phyloP scores from a whole-genome alignment of 2,888 invertebrate species.

The Calameuta pallipes region DNA sequence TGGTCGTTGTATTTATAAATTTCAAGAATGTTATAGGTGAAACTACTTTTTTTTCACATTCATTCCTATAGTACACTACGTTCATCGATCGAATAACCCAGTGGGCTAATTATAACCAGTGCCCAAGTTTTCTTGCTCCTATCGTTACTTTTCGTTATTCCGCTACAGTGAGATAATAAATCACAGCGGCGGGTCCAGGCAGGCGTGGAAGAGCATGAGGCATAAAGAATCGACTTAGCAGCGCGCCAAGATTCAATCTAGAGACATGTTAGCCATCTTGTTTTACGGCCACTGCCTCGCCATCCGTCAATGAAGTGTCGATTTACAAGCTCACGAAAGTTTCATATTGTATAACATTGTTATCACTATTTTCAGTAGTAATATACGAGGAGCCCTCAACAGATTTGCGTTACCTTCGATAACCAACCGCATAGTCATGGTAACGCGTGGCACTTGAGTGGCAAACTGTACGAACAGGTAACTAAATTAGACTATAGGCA shows the following conservation, averaged over 20 bases:
- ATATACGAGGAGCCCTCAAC: background rate
- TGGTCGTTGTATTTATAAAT: too few species aligned
- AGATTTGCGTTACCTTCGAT: background rate
- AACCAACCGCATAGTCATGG: background rate
- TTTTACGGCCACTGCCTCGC: conserved; percentile 31
- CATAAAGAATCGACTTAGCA: background rate
- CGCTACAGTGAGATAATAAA: background rate
- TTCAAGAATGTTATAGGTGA: background rate
- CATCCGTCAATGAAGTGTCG: conserved; percentile 7
- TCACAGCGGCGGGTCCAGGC: background rate
- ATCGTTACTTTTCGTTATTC: background rate
- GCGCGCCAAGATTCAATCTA: conserved; percentile 25
- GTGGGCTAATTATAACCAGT: background rate
- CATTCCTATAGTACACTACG: background rate
- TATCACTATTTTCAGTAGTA: background rate
- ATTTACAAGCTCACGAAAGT: background rate
- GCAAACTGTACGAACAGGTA: conserved; percentile 25
- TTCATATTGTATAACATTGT: background rate
- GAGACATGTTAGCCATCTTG: conserved; percentile 25
- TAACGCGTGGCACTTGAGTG: background rate
- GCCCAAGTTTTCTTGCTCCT: background rate
- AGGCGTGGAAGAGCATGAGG: background rate
- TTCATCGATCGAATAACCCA: background rate
- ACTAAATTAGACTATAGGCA: conserved; percentile 44
- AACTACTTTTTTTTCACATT: background rate